Percentiles rank a stretch among this genome's conserved stretches.
Evolutionary conservation across 64 coral and sea anemone genomes (phyloP).

Genomic region (Astreopora myriophthalma): DNA sequence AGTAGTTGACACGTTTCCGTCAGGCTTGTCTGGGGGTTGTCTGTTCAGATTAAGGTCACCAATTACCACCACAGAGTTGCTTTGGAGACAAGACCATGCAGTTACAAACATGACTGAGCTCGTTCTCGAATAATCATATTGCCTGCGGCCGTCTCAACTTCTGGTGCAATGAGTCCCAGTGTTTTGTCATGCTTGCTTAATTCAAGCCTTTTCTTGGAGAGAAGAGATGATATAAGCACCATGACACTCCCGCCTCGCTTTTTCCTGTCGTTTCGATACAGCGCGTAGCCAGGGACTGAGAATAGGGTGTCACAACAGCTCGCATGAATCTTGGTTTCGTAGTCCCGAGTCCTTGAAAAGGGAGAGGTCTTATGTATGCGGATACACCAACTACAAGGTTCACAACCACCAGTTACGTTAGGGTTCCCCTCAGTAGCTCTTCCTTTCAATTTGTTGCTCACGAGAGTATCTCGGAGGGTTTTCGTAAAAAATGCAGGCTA

Average conservation of each 20-base stretch:
- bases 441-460: too few species aligned
- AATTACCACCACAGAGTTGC: constrained; percentile 7
- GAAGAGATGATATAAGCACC: neutral
- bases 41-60: neutral
- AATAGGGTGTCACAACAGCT: neutral
- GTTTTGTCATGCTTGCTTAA: too few species aligned
- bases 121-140: constrained; percentile 29
- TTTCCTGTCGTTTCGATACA: neutral
- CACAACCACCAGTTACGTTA: too few species aligned
- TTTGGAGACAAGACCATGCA: constrained; percentile 55
- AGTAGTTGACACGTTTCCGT: too few species aligned
- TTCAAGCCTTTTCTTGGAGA: neutral
- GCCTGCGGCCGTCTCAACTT: neutral
- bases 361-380: too few species aligned
- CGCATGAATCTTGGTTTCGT: neutral
- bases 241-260: neutral
- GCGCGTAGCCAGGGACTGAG: neutral
- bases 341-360: too few species aligned
- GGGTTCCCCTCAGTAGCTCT: too few species aligned
- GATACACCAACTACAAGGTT: too few species aligned
- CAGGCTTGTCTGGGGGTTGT: too few species aligned
- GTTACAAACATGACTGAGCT: constrained; percentile 38
- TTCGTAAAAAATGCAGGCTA: too few species aligned
- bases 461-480: too few species aligned
- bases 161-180: neutral